A percentile compares a stretch with the other conserved stretches of the same genome.
These are phyloP conservation scores for Drosophila buzzatii DNA, from an alignment of 2,888 invertebrate genomes.

Conservation along the genomic window DNA sequence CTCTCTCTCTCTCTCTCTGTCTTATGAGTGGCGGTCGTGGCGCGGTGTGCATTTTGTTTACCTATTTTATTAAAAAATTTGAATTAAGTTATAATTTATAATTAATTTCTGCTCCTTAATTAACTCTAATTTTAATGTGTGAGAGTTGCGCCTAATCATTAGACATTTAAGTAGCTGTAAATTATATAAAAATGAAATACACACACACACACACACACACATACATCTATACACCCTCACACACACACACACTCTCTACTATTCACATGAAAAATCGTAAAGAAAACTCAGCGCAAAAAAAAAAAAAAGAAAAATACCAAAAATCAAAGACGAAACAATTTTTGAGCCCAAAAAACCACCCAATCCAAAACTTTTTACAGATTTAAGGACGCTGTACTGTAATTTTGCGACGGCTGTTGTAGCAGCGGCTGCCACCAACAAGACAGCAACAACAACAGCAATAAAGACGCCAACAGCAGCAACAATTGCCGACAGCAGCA, in stretches of 20 bases:
- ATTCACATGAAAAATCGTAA: conserved; percentile 6
- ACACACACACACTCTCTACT: conserved; percentile 1
- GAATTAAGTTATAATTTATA: conserved; percentile 27
- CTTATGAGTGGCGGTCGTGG: conserved; percentile 49
- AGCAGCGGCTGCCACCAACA: conserved; percentile 75
- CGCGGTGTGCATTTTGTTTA: conserved; percentile 49
- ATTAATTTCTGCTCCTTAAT: conserved; percentile 39
- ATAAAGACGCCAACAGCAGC: conserved; percentile 12
- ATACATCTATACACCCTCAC: neutral
- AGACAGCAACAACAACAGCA: conserved; percentile 32
- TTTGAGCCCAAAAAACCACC: conserved; percentile 76
- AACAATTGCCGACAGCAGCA: conserved; percentile 32
- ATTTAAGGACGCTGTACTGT: conserved; percentile 85
- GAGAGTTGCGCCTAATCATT: conserved; percentile 55
- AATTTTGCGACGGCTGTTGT: conserved; percentile 84
- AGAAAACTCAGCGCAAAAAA: conserved; percentile 35
- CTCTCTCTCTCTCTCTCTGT: no score
- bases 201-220: conserved; percentile 22
- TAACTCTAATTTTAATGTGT: conserved; percentile 52
- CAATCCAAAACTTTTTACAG: conserved; percentile 84
- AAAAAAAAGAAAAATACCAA: neutral
- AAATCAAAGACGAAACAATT: conserved; percentile 44
- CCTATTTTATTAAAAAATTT: neutral
- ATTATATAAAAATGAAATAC: conserved; percentile 23
- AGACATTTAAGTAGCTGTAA: conserved; percentile 52